Base-by-base conservation (phyloP, 2,113 vertebrate genomes). In the Ancistrus triradiatus region DNA sequence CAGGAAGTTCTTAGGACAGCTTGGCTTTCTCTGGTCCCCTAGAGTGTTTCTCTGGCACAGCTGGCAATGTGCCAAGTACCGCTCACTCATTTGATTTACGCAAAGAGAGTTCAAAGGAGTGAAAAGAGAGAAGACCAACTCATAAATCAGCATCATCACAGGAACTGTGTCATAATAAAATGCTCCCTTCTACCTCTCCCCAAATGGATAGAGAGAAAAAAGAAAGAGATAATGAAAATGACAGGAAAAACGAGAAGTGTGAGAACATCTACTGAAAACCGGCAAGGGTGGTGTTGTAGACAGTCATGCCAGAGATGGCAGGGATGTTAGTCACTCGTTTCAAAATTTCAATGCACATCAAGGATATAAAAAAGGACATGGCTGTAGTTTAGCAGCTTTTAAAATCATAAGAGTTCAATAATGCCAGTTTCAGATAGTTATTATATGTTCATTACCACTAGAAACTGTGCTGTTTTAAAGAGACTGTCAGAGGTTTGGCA, bases 101-200 rank as follows among this genome's bases (percentile, higher is more conserved):
- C 40, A 43, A 50, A n/a, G n/a, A n/a, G n/a, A n/a, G n/a, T n/a
- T n/a, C n/a, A 59, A 18, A 22, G 15, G 46, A 53, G 53, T 28
- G 13, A 25, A 52, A 58, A 44, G 46, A 40, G 43, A 67, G 53
- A 59, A 22, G 38, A 10, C 37, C 25, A 40, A 33, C 38, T 51
- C 56, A 52, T 68, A 52, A 68, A 60, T 68, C 65, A 59, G 51
- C 47, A 31, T 59, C 65, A 68, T 68, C 65, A 59, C 65, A 68
- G 59, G 59, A 68, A 68, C 56, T 52, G 40, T 67, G 64, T 55
- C 25, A 58, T 67, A 51, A 59, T 67, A 67, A 50, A 59, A 59
- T 46, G n/a, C n/a, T n/a, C n/a, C n/a, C n/a, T n/a, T n/a, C n/a
- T n/a, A 59, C 53, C 17, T 31, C 46, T 51, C 11, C 22, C 42